A percentile compares a stretch with the other conserved stretches of the same genome.
Evolutionary conservation across 1,140 invertebrate species (phyloP).

Genomic region (Hetaerina americana): DNA sequence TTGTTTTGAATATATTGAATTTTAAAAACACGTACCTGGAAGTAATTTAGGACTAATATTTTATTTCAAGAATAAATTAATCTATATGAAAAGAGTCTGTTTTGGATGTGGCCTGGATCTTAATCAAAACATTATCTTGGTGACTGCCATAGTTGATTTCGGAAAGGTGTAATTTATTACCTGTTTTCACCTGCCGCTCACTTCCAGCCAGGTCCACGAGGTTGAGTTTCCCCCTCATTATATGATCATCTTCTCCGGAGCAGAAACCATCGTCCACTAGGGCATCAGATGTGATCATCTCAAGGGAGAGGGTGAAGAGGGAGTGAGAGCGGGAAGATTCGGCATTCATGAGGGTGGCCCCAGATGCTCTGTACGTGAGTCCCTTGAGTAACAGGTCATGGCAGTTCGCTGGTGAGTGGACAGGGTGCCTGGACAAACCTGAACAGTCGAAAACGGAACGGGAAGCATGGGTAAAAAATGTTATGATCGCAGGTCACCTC

Average conservation of each 20-base stretch:
- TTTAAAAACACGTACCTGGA: too few relatives aligned
- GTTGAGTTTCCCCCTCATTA: constrained; percentile 63
- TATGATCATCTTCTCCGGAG: constrained; percentile 18
- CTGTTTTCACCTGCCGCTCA: constrained; percentile 71
- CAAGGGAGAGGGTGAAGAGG: constrained; percentile 81
- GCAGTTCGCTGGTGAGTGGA: constrained; percentile 62
- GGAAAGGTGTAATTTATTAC: too few relatives aligned
- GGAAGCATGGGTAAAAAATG: neutral
- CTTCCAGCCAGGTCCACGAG: constrained; percentile 83
- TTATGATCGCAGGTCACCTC: too few relatives aligned
- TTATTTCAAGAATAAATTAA: too few relatives aligned
- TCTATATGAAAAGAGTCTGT: too few relatives aligned
- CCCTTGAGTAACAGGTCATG: constrained; percentile 57
- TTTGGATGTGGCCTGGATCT: too few relatives aligned
- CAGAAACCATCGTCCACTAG: constrained; percentile 34
- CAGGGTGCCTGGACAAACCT: constrained; percentile 58
- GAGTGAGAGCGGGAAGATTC: constrained; percentile 78
- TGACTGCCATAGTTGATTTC: too few relatives aligned
- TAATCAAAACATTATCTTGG: too few relatives aligned
- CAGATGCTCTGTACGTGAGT: constrained; percentile 58
- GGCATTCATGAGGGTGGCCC: constrained; percentile 74
- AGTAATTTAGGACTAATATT: too few relatives aligned
- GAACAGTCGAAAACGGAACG: constrained; percentile 22
- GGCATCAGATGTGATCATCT: constrained; percentile 48
- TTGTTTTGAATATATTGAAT: too few relatives aligned